These are phyloP conservation scores for Megathymus violae DNA, from an alignment of 1,140 invertebrate species.

Conservation along the genomic window DNA sequence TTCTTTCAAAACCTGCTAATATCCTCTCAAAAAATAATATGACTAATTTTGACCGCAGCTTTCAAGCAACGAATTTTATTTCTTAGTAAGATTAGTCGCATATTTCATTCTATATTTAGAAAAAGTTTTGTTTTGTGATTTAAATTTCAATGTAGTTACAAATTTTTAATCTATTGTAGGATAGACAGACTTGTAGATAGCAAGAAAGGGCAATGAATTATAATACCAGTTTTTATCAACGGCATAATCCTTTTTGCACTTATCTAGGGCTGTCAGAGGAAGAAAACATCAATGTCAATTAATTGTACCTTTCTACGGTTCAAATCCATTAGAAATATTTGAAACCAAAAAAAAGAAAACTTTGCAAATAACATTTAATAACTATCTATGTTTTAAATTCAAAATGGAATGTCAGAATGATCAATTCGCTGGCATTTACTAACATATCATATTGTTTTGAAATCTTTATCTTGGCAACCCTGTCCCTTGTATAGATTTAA, in stretches of 20 bases:
- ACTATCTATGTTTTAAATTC: constrained; percentile 10
- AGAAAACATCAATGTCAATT: not conserved
- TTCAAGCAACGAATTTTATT: too few species aligned
- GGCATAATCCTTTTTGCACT: constrained; percentile 59
- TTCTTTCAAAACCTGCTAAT: too few species aligned
- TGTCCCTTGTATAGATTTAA: constrained; percentile 40
- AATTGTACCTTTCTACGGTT: not conserved
- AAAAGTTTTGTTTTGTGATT: constrained; percentile 3
- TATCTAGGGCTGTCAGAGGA: constrained; percentile 36
- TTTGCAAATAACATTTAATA: not conserved
- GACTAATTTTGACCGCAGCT: too few species aligned
- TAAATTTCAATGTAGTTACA: constrained; percentile 12
- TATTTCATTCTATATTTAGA: too few species aligned
- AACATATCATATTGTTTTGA: constrained; percentile 19
- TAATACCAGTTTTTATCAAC: constrained; percentile 74
- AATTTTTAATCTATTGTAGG: constrained; percentile 35
- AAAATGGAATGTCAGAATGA: constrained; percentile 7
- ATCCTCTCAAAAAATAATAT: too few species aligned
- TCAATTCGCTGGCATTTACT: not conserved
- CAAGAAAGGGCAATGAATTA: constrained; percentile 74
- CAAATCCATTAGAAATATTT: not conserved
- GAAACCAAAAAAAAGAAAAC: not conserved
- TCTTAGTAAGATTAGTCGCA: too few species aligned
- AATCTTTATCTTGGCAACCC: constrained; percentile 19
- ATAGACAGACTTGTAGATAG: constrained; percentile 55